Conservation (phyloP, 2,888 invertebrate genomes). For the Cerceris rybyensis region DNA sequence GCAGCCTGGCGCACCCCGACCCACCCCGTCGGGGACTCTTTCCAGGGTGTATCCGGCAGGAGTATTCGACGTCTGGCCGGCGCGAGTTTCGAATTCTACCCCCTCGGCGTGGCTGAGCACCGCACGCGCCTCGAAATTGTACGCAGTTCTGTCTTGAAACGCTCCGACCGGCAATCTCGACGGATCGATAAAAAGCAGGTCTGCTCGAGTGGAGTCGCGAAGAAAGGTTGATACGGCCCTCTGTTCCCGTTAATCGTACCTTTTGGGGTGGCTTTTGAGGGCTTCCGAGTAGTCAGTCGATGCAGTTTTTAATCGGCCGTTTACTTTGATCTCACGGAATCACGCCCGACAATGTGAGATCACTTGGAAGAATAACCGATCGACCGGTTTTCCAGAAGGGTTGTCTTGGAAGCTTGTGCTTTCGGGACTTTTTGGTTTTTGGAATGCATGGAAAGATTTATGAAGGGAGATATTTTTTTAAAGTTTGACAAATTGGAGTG, state of each 20-base stretch:
- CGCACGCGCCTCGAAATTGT: slow-evolving; percentile 5
- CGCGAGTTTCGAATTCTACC: slow-evolving; percentile 22
- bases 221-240: neutral
- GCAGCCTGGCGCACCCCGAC: neutral
- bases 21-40: slow-evolving; percentile 31
- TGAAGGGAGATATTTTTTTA: too few species aligned
- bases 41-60: slow-evolving; percentile 22
- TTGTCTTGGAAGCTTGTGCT: too few species aligned
- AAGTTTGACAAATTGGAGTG: too few species aligned
- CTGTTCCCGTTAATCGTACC: neutral
- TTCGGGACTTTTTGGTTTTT: too few species aligned
- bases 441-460: too few species aligned
- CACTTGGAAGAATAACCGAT: too few species aligned
- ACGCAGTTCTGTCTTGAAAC: neutral
- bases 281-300: too few species aligned
- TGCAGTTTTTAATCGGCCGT: too few species aligned
- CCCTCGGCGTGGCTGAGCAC: neutral
- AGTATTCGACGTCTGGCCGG: slow-evolving; percentile 10
- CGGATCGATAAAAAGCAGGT: neutral
- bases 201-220: neutral
- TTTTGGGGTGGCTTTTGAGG: too few species aligned
- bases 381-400: too few species aligned
- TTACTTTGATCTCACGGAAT: too few species aligned
- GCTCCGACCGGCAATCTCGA: neutral
- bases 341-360: neutral